phyloP scores from a whole-genome alignment of 2,797 vertebrate genomes.

The Spondyliosoma cantharus region DNA sequence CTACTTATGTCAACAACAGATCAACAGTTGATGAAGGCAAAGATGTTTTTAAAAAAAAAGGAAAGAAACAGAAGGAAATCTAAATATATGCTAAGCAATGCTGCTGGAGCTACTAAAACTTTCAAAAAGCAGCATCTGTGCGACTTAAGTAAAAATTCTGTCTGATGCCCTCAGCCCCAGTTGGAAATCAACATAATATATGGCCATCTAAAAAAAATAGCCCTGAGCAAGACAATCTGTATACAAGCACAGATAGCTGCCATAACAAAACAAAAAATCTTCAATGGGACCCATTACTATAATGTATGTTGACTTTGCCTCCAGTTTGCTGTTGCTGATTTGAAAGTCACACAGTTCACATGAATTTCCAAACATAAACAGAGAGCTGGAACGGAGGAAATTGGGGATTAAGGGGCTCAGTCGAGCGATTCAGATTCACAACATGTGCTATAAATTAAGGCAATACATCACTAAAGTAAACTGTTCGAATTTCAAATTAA shows the following conservation, averaged over 20 bases:
- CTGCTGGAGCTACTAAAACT: not conserved
- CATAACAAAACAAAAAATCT: not conserved
- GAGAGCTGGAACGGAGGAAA: not conserved
- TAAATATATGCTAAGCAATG: not conserved
- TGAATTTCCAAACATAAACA: constrained; percentile 1
- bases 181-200: constrained; percentile 11
- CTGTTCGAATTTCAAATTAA: not conserved
- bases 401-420: not conserved
- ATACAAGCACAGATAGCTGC: constrained; percentile 8
- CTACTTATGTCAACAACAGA: not conserved
- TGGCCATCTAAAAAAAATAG: constrained; percentile 3
- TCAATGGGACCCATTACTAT: no score
- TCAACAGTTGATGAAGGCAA: no score
- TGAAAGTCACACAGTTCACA: constrained; percentile 12
- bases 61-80: not conserved
- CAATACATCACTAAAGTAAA: not conserved
- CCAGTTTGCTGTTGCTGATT: not conserved
- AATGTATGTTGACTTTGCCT: constrained; percentile 1
- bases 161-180: not conserved
- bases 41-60: not conserved
- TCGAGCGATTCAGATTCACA: not conserved
- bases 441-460: not conserved
- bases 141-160: not conserved
- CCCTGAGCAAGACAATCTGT: constrained; percentile 7
- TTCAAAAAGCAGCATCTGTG: constrained; percentile 8